A percentile compares a stretch with the other conserved stretches of the same genome.
These are phyloP conservation scores for Conistra vaccinii DNA, from an alignment of 2,888 invertebrate genomes.

Conservation along the genomic window DNA sequence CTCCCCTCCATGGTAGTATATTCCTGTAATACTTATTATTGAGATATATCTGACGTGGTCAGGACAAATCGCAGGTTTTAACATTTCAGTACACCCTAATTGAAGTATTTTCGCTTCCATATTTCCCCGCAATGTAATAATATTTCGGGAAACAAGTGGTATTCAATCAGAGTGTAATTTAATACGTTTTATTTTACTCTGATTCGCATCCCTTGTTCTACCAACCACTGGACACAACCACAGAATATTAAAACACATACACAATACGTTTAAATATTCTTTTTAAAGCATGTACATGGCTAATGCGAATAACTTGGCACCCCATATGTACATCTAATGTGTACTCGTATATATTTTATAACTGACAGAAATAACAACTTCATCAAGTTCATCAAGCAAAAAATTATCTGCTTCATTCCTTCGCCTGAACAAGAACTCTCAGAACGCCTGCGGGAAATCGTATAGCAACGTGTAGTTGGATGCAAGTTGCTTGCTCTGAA, in stretches of 20 bases:
- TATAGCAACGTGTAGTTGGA: constrained; percentile 29
- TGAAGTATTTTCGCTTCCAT: neutral
- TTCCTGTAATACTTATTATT: neutral
- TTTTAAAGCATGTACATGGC: neutral
- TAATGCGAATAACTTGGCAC: neutral
- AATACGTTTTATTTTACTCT: neutral
- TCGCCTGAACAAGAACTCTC: neutral
- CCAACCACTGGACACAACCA: neutral
- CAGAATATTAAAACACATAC: constrained; percentile 23
- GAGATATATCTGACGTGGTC: neutral
- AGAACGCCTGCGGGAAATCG: constrained; percentile 32
- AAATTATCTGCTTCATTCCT: constrained; percentile 5
- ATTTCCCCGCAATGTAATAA: neutral
- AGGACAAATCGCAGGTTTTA: neutral
- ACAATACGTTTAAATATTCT: neutral
- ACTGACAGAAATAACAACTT: neutral
- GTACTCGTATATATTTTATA: neutral
- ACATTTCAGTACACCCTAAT: neutral
- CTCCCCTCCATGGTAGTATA: neutral
- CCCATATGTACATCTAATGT: neutral
- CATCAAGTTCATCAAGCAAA: too few species aligned
- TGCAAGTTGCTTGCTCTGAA: constrained; percentile 28
- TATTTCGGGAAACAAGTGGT: neutral
- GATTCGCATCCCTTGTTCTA: constrained; percentile 1
- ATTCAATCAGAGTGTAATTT: neutral